These are phyloP conservation scores for Boloria selene DNA, from an alignment of 2,888 invertebrate genomes.

Conservation along the genomic window DNA sequence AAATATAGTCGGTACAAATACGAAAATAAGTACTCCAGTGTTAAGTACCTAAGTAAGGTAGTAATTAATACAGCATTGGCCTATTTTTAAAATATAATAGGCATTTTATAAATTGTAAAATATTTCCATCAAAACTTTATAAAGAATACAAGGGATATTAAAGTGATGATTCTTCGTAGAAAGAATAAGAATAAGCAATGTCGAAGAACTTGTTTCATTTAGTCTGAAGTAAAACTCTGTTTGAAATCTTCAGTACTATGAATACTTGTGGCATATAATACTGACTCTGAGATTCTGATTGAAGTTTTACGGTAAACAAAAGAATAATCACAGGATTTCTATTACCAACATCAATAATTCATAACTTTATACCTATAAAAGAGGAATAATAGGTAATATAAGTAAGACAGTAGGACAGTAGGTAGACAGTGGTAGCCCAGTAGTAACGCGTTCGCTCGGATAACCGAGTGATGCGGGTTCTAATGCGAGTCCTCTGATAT, in stretches of 20 bases:
- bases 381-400: neutral
- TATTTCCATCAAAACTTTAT: slow-evolving; percentile 2
- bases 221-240: slow-evolving; percentile 29
- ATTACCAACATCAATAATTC: slow-evolving; percentile 8
- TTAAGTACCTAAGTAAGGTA: neutral
- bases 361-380: neutral
- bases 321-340: slow-evolving; percentile 7
- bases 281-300: slow-evolving; percentile 22
- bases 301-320: slow-evolving; percentile 18
- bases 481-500: too few species aligned
- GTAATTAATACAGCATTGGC: neutral
- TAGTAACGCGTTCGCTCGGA: too few species aligned
- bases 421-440: too few species aligned
- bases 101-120: slow-evolving; percentile 1
- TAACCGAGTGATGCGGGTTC: too few species aligned
- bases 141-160: slow-evolving; percentile 4
- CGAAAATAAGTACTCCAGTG: too few species aligned
- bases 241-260: slow-evolving; percentile 24
- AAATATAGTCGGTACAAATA: too few species aligned
- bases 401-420: too few species aligned
- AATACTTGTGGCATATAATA: slow-evolving; percentile 30
- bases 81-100: neutral
- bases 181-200: slow-evolving; percentile 16
- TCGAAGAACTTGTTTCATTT: slow-evolving; percentile 29
- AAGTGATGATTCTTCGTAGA: slow-evolving; percentile 5